Evolutionary conservation across 2,888 invertebrate genomes (phyloP).

Genomic region (Lasioglossum malachurum): DNA sequence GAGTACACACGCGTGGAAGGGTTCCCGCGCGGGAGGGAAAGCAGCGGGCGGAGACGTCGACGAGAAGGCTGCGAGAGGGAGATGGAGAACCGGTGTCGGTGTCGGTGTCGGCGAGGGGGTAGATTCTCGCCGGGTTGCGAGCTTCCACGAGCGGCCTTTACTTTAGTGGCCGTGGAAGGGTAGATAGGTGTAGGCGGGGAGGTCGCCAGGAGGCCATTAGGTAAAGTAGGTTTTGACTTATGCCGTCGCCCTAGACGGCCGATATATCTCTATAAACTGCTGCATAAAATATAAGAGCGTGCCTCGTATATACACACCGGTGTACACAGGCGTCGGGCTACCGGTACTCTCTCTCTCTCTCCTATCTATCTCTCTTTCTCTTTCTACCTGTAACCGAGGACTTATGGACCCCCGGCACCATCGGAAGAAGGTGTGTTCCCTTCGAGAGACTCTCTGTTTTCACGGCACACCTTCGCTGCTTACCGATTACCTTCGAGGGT

Average conservation of each 20-base stretch:
- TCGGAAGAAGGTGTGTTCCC: slow-evolving; percentile 38
- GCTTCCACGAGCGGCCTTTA: slow-evolving; percentile 58
- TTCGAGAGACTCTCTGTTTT: slow-evolving; percentile 40
- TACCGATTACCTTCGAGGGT: slow-evolving; percentile 52
- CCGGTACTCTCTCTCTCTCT: neutral
- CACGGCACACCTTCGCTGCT: slow-evolving; percentile 35
- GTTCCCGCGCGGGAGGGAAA: slow-evolving; percentile 55
- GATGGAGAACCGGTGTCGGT: neutral
- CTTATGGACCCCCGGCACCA: slow-evolving; percentile 44
- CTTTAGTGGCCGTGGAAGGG: slow-evolving; percentile 50
- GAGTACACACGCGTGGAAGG: slow-evolving; percentile 66
- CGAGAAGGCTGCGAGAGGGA: neutral
- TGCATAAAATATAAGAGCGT: slow-evolving; percentile 80
- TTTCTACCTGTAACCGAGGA: slow-evolving; percentile 49
- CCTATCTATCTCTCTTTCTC: neutral
- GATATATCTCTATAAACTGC: slow-evolving; percentile 81
- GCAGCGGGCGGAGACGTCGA: slow-evolving; percentile 32
- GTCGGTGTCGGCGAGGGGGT: slow-evolving; percentile 19
- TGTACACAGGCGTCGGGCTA: neutral
- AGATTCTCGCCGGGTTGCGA: slow-evolving; percentile 43
- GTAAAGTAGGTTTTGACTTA: slow-evolving; percentile 84
- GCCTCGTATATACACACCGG: slow-evolving; percentile 32
- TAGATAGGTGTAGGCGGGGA: slow-evolving; percentile 45
- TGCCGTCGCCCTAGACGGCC: slow-evolving; percentile 77
- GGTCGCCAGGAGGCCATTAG: slow-evolving; percentile 80